These are phyloP conservation scores for Drosophila lacteicornis DNA, from an alignment of 1,140 invertebrate genomes.

Conservation along the genomic window DNA sequence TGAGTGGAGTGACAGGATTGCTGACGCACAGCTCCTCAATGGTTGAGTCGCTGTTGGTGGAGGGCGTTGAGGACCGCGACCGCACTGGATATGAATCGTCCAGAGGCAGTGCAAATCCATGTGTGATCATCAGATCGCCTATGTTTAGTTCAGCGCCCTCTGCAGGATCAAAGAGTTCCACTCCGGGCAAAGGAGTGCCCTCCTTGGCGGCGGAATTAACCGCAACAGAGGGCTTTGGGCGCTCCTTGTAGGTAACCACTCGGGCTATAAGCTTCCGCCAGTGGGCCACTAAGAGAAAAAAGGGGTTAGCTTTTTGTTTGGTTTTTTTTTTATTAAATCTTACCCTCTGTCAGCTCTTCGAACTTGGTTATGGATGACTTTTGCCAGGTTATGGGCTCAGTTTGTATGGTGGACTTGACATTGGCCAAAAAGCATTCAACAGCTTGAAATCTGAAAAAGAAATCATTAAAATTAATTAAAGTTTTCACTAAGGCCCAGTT, in stretches of 20 bases:
- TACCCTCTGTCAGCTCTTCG: constrained; percentile 88
- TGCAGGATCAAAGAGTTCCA: constrained; percentile 87
- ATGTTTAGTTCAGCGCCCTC: constrained; percentile 78
- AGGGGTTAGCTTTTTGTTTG: not conserved
- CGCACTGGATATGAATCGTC: constrained; percentile 68
- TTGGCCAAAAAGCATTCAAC: constrained; percentile 92
- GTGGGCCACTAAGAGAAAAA: constrained; percentile 84
- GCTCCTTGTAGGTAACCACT: constrained; percentile 89
- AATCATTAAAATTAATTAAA: not conserved
- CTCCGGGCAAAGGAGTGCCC: constrained; percentile 88
- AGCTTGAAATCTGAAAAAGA: constrained; percentile 87
- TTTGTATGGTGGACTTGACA: constrained; percentile 86
- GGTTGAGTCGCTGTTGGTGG: constrained; percentile 67
- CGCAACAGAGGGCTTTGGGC: constrained; percentile 60
- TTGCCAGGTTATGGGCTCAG: constrained; percentile 86
- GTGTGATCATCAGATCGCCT: constrained; percentile 71
- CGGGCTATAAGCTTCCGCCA: constrained; percentile 89
- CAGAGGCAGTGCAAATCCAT: constrained; percentile 72
- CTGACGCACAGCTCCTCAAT: constrained; percentile 66
- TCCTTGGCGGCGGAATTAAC: constrained; percentile 85
- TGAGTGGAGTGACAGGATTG: constrained; percentile 55
- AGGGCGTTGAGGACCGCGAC: constrained; percentile 69
- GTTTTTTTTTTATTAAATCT: not conserved
- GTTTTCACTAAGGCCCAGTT: not conserved
- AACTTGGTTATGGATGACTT: constrained; percentile 89